phyloP scores from a whole-genome alignment of 2,113 vertebrate genomes.

The Rallus limicola region DNA sequence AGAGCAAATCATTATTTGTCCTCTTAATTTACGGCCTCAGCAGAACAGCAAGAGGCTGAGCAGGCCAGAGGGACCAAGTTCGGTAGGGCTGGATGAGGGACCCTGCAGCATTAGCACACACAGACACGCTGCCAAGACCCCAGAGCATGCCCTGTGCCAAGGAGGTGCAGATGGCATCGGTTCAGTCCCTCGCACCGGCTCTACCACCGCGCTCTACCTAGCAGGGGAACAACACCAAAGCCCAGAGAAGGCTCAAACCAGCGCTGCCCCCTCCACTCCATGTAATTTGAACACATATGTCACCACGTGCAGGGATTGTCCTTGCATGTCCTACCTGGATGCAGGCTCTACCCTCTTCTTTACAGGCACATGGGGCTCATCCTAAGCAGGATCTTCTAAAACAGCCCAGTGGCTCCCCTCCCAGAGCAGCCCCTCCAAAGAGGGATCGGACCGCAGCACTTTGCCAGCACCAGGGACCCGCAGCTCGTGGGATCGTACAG shows the following conservation, averaged over 20 bases:
- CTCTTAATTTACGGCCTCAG: neutral
- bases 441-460: neutral
- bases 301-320: neutral
- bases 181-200: neutral
- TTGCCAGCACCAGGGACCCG: neutral
- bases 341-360: neutral
- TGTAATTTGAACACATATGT: neutral
- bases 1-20: neutral
- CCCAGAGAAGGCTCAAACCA: neutral
- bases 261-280: neutral
- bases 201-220: neutral
- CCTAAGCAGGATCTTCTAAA: neutral
- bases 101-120: neutral
- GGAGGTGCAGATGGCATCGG: neutral
- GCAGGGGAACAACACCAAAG: neutral
- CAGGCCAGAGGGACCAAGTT: neutral
- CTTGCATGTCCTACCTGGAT: neutral
- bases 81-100: neutral
- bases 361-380: neutral
- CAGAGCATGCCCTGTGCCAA: neutral
- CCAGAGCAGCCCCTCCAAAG: neutral
- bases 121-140: neutral
- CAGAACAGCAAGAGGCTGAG: neutral
- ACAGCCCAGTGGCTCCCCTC: neutral
- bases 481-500: fast-evolving